Percentiles rank a stretch among this genome's conserved stretches.
Evolutionary conservation across 2,888 invertebrate genomes (phyloP).

Genomic region (Leptinotarsa rubiginosa): DNA sequence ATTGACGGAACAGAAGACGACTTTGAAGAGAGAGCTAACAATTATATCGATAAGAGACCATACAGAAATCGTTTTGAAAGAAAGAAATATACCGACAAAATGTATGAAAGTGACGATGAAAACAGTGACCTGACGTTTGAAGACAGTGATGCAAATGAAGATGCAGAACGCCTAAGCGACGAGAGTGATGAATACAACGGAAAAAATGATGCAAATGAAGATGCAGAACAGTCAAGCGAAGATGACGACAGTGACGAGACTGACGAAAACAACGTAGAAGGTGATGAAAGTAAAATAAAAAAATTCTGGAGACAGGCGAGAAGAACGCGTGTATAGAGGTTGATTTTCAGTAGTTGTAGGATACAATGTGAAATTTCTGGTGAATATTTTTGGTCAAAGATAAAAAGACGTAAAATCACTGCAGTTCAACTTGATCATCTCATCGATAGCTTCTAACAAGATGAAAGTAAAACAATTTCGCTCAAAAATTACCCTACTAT

Average conservation of each 20-base stretch:
- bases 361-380: not conserved
- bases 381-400: no score
- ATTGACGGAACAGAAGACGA: not conserved
- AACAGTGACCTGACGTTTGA: not conserved
- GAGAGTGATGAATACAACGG: not conserved
- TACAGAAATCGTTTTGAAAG: not conserved
- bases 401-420: no score
- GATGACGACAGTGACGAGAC: conserved; percentile 13
- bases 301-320: not conserved
- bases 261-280: not conserved
- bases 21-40: not conserved
- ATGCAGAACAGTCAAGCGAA: conserved; percentile 2
- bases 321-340: not conserved
- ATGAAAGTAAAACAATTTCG: no score
- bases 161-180: conserved; percentile 6
- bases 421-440: no score
- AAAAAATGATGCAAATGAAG: conserved; percentile 1
- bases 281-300: not conserved
- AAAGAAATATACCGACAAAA: not conserved
- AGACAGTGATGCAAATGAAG: not conserved
- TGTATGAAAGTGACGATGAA: not conserved
- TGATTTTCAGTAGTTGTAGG: not conserved
- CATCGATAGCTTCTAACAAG: no score
- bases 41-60: not conserved
- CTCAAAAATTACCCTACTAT: not conserved